phyloP scores from a whole-genome alignment of 2,113 vertebrate genomes.

The Lepisosteus oculatus region DNA sequence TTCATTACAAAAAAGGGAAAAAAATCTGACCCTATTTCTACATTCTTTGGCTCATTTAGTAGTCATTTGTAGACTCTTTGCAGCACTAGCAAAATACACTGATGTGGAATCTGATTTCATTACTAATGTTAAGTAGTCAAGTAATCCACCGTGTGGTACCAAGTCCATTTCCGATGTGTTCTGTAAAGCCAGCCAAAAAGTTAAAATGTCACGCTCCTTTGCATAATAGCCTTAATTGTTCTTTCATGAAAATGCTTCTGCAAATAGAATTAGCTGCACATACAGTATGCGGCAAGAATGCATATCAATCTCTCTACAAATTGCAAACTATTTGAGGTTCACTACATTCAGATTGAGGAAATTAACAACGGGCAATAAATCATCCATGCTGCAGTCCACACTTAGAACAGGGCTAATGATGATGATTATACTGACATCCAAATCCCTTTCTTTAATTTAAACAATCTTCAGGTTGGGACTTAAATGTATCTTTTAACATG shows the following conservation, averaged over 20 bases:
- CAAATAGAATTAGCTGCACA: constrained; percentile 5
- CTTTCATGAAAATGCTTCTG: not conserved
- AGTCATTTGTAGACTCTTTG: constrained; percentile 1
- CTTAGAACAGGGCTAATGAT: no score
- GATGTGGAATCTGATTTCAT: constrained; percentile 4
- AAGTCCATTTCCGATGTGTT: not conserved
- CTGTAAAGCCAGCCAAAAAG: not conserved
- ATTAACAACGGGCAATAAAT: no score
- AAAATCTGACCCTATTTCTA: constrained; percentile 5
- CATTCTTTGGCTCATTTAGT: constrained; percentile 12
- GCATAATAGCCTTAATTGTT: constrained; percentile 2
- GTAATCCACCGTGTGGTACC: not conserved
- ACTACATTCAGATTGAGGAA: not conserved
- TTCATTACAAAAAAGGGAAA: not conserved
- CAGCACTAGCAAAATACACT: not conserved
- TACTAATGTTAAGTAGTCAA: constrained; percentile 10
- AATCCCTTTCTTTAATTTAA: not conserved
- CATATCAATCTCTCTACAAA: not conserved
- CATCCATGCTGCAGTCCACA: no score
- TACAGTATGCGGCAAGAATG: not conserved
- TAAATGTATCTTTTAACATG: no score
- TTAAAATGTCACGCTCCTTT: not conserved
- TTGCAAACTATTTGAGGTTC: not conserved
- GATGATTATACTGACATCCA: no score
- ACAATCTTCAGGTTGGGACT: no score